Evolutionary conservation across 2,888 invertebrate genomes (phyloP).

Genomic region (Drosophila pegasa): DNA sequence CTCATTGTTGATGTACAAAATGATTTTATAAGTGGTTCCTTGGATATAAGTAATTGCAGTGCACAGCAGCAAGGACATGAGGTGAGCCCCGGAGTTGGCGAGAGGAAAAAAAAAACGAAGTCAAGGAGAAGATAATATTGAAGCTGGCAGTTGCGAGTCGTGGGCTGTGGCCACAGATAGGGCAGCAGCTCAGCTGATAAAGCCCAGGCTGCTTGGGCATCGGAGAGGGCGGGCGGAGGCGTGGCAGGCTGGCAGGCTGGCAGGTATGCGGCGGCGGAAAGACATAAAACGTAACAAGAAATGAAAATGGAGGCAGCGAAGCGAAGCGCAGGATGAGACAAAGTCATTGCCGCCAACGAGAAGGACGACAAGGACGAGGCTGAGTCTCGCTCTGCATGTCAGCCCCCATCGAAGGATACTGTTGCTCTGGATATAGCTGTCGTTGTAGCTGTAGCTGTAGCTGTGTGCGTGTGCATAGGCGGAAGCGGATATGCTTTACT

Average conservation of each 20-base stretch:
- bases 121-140: conserved; percentile 21
- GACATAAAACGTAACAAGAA: conserved; percentile 79
- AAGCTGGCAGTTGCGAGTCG: conserved; percentile 48
- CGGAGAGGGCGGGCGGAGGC: background rate
- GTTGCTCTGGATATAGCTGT: conserved; percentile 23
- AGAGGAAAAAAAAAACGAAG: background rate
- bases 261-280: conserved; percentile 70
- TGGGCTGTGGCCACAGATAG: conserved; percentile 65
- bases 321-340: conserved; percentile 61
- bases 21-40: conserved; percentile 97
- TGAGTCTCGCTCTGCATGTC: conserved; percentile 49
- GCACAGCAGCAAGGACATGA: conserved; percentile 96
- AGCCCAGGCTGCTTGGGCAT: background rate
- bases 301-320: conserved; percentile 76
- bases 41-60: conserved; percentile 96
- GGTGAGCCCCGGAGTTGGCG: conserved; percentile 84
- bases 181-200: conserved; percentile 55
- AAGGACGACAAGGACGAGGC: conserved; percentile 32
- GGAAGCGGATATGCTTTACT: conserved; percentile 83
- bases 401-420: conserved; percentile 39
- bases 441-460: conserved; percentile 19
- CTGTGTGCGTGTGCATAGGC: conserved; percentile 60
- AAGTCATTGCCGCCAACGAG: conserved; percentile 73
- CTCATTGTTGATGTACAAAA: conserved; percentile 98
- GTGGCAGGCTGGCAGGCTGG: conserved; percentile 5